Evolutionary conservation across 2,888 invertebrate species (phyloP), one percentile per base, ranked within the genome.

Genomic region (Bugula neritina): DNA sequence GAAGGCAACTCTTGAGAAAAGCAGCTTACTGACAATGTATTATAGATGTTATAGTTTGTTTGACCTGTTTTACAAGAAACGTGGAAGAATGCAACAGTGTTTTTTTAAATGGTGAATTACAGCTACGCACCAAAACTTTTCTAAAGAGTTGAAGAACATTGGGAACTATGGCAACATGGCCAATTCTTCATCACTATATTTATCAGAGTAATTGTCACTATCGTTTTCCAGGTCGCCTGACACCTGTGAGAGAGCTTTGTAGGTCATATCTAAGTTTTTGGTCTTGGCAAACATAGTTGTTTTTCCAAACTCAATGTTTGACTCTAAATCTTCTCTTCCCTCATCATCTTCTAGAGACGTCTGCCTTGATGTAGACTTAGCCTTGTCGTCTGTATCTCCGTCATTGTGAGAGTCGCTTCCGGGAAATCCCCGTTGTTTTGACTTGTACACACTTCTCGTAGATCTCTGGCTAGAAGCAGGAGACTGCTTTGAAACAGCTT

Each of bases 151-250:
- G n/a, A n/a, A n/a, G n/a, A n/a, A n/a, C n/a, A n/a, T n/a, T n/a
- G n/a, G n/a, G n/a, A n/a, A n/a, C n/a, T n/a, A n/a, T n/a, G n/a
- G n/a, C n/a, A n/a, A n/a, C n/a, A n/a, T n/a, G n/a, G n/a, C n/a
- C n/a, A n/a, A n/a, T n/a, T 63, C 63, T 31, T 63, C 63, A 63
- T 31, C 63, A n/a, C 27, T 25, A 63, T 5, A 13, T 34, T 31
- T 31, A 27, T 63, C 63, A 34, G 63, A 63, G 31, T 31, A 63
- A 31, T 63, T 63, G 63, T 63, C 63, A 63, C 31, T 63, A n/a
- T 63, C 27, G 31, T 25, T 31, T 10, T 63, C 63, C 3, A 23
- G 31, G 21, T 63, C 63, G n/a, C 31, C 63, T 3, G 63, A 63
- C 34, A 27, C 63, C 34, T 63, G 63, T 31, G 63, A 63, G 31